These are phyloP conservation scores for Neodontobutis hainanensis DNA, from an alignment of 2,113 vertebrate genomes.

Conservation along the genomic window DNA sequence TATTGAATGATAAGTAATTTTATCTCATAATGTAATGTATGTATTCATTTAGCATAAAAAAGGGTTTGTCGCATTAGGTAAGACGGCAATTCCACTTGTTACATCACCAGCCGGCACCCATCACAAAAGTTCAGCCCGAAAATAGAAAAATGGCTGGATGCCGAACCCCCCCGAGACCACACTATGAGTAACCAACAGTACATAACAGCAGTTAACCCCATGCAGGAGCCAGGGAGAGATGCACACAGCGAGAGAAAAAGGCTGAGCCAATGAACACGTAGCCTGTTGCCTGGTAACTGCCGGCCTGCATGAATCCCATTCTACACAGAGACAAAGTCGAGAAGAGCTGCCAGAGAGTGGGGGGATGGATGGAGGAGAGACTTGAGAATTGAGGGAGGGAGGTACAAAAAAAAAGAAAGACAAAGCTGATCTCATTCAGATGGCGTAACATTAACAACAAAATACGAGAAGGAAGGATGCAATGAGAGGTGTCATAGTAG, in stretches of 20 bases:
- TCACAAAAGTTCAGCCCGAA: conserved; percentile 66
- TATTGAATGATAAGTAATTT: background rate
- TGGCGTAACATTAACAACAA: conserved; percentile 31
- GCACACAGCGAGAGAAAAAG: conserved; percentile 30
- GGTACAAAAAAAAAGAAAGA: conserved; percentile 22
- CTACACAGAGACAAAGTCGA: conserved; percentile 56
- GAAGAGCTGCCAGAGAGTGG: conserved; percentile 30
- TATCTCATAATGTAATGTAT: conserved; percentile 1
- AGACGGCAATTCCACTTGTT: conserved; percentile 55
- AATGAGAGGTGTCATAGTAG: background rate
- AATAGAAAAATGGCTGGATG: conserved; percentile 65
- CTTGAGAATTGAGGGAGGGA: background rate
- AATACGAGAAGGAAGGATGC: conserved; percentile 10
- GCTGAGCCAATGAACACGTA: conserved; percentile 61
- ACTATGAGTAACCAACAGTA: conserved; percentile 68
- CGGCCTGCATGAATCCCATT: conserved; percentile 63
- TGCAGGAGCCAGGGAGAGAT: conserved; percentile 46
- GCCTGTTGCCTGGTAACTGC: conserved; percentile 81
- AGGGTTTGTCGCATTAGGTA: conserved; percentile 60
- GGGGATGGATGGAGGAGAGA: conserved; percentile 12
- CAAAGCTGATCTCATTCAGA: conserved; percentile 46
- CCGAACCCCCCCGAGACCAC: conserved; percentile 55
- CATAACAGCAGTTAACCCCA: conserved; percentile 73
- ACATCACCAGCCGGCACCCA: conserved; percentile 53
- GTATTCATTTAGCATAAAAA: conserved; percentile 28